A percentile compares a stretch with the other conserved stretches of the same genome.
phyloP scores from a whole-genome alignment of 2,113 vertebrate genomes.

The Thinocorus orbignyianus region DNA sequence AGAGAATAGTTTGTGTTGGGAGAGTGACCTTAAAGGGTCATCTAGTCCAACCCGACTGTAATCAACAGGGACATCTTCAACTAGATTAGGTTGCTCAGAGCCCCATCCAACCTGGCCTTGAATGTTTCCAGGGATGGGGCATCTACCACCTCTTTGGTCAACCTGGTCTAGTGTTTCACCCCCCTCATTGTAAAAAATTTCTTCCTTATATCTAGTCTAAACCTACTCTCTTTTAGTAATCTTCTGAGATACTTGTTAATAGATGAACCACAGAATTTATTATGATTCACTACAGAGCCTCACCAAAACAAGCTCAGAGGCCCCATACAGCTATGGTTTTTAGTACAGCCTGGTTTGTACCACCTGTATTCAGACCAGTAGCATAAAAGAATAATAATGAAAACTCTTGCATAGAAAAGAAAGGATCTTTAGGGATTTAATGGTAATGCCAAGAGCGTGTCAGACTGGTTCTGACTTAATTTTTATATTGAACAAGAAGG shows the following conservation, averaged over 20 bases:
- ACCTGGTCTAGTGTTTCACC: background rate
- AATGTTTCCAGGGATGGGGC: background rate
- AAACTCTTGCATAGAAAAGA: background rate
- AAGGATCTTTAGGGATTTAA: background rate
- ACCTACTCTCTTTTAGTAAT: background rate
- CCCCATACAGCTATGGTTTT: background rate
- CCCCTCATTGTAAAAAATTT: background rate
- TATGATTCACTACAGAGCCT: background rate
- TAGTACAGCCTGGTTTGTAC: background rate
- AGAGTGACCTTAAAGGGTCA: background rate
- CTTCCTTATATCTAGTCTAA: background rate
- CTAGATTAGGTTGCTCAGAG: background rate
- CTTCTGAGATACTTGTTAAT: background rate
- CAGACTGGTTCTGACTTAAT: background rate
- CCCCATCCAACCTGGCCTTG: background rate
- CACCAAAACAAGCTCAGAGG: background rate
- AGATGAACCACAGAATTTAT: background rate
- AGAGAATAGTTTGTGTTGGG: background rate
- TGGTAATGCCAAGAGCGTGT: background rate
- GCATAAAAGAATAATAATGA: background rate
- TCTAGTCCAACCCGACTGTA: background rate
- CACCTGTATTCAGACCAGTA: background rate
- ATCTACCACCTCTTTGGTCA: background rate
- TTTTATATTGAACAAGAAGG: background rate
- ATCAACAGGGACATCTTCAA: background rate